Evolutionary conservation across 2,113 vertebrate species (phyloP), one percentile per base, ranked within the genome.

Genomic region (Pollimyrus isidori): DNA sequence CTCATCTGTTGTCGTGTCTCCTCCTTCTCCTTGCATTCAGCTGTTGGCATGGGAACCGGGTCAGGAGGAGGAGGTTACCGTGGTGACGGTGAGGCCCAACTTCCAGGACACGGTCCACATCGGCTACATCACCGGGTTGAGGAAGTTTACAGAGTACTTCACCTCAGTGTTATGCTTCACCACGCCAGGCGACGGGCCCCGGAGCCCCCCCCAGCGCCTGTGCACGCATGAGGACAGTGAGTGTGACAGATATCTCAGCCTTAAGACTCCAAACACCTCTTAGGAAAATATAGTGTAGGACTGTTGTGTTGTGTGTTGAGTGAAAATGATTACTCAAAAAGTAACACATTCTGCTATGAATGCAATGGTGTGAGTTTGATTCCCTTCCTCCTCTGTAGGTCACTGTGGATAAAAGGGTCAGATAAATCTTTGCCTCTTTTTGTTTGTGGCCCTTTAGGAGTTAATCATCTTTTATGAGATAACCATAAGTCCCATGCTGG

Each of bases 171-270:
- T 99, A 73, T 99, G 98, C 94, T 99, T 99, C 95, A 99, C 98
- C 76, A 98, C 97, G 1, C 98, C 98, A 0, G 98, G 98, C 35
- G 98, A 99, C 0, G 98, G 98, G 45, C 98, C 98, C 0, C 97
- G 97, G 90, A 99, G 98, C 94, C 91, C 94, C 0, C 95, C 97
- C 0, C 97, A 97, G 93, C 95, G 96, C 69, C 91, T 97, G 90
- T 97, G 97, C 94, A 98, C 98, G 91, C 98, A 99, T 9, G 97
- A 99, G 95, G 98, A 99, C 0, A 97, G 98, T 99, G 95, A 95
- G 98, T 96, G 53, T 42, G 48, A 80, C 11, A 11, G 30, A 88
- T 56, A 87, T 23, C 53, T 87, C 30, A 45, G 56, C 53, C 21
- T 26, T 56, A 58, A 35, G 10, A 86, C 7, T 30, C 85, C 45